Evolutionary conservation across 1,140 invertebrate species (phyloP), one percentile per base, ranked within the genome.

Genomic region (Heliconius melpomene): DNA sequence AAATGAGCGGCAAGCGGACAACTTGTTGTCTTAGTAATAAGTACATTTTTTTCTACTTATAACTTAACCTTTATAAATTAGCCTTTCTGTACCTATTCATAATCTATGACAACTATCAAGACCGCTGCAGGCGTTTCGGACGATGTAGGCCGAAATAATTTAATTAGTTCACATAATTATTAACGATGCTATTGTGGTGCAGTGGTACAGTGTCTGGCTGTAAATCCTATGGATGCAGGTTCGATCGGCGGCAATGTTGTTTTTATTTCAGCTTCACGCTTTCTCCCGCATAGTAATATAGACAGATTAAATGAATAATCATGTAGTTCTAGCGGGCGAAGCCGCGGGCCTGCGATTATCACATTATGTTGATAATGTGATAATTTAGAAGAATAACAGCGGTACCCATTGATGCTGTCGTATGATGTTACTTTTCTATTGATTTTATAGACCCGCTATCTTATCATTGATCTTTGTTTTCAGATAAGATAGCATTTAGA

Each of bases 111-210:
- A 72, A 78, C 78, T 82, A 70, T 84, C 54, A 75, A 82, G 84
- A 85, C 77, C 72, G 86, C 88, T 83, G 72, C 80, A 50, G 85
- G 87, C 87, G 78, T 40, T 83, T 84, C 79, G 75, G 75, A 60
- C 84, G 81, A 80, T 84, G 82, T 83, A 81, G 87, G 85, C 79
- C 29, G 29, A 86, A 90, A 89, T 89, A 88, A 90, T 90, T 90
- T 86, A 90, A 90, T 90, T 89, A 90, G 83, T 78, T 83, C 78
- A 73, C 70, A 72, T 83, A 85, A 86, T 88, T 82, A 87, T 77
- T 78, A 78, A 74, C 1, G 79, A 72, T 29, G 74, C 74, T 74
- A 74, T 83, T 82, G 84, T 82, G 84, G 78, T 85, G 84, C 82
- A 79, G 74, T 74, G 60, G 13, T 1, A 7, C 13, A 13, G 60